Percentiles rank a stretch among this genome's conserved stretches.
Conservation (phyloP, 2,888 invertebrate species). For the Ctena decussata region DNA sequence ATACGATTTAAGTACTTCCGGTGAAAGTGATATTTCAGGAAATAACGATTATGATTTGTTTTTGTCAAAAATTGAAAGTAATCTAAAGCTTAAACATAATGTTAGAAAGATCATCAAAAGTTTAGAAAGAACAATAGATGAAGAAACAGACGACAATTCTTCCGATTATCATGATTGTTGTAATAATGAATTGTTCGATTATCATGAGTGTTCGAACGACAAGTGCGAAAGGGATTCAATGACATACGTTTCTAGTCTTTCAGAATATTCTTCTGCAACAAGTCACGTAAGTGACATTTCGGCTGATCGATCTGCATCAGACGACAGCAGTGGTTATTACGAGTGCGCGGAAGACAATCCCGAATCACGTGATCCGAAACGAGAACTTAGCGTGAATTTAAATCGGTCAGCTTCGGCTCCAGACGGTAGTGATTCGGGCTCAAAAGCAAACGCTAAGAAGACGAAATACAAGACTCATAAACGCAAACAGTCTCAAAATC, state of each 20-base stretch:
- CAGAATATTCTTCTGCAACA: slow-evolving; percentile 63
- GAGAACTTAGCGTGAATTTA: slow-evolving; percentile 45
- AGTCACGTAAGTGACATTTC: slow-evolving; percentile 67
- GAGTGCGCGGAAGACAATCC: slow-evolving; percentile 60
- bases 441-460: slow-evolving; percentile 44
- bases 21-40: slow-evolving; percentile 56
- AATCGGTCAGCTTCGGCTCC: slow-evolving; percentile 57
- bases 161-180: slow-evolving; percentile 1
- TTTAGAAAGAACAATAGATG: slow-evolving; percentile 45
- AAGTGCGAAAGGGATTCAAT: slow-evolving; percentile 48
- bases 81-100: slow-evolving; percentile 59
- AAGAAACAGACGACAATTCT: slow-evolving; percentile 21
- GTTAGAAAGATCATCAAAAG: slow-evolving; percentile 54
- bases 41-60: slow-evolving; percentile 59
- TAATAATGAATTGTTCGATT: background rate
- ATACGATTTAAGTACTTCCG: slow-evolving; percentile 59
- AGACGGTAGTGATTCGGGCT: background rate
- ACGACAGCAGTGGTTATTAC: slow-evolving; percentile 71
- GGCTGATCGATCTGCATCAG: slow-evolving; percentile 69
- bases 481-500: slow-evolving; percentile 33
- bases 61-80: slow-evolving; percentile 62
- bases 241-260: slow-evolving; percentile 70
- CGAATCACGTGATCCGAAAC: slow-evolving; percentile 37
- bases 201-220: background rate
- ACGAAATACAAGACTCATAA: slow-evolving; percentile 39